phyloP scores from a whole-genome alignment of 2,113 vertebrate genomes.

The Bothrops jararaca region DNA sequence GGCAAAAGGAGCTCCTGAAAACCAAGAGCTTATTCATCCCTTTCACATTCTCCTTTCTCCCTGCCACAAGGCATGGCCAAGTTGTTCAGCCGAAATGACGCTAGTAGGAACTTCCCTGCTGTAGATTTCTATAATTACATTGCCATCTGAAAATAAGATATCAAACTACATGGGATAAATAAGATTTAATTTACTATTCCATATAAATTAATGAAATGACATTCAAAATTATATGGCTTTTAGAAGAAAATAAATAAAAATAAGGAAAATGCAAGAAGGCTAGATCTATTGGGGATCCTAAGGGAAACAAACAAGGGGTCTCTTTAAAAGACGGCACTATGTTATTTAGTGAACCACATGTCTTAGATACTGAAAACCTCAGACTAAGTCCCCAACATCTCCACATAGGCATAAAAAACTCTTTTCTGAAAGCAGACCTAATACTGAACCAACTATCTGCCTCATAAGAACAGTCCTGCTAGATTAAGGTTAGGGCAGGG shows the following conservation, averaged over 20 bases:
- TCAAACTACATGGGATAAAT: not conserved
- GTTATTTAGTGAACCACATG: not conserved
- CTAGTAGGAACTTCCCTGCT: not conserved
- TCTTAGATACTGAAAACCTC: not conserved
- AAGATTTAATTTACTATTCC: not conserved
- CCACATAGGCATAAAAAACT: not conserved
- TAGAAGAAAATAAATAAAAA: not conserved
- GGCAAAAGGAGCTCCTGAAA: conserved; percentile 1
- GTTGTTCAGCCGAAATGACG: not conserved
- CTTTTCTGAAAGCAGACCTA: not conserved
- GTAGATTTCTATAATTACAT: not conserved
- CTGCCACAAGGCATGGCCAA: not conserved
- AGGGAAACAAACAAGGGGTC: not conserved
- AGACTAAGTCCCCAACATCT: not conserved
- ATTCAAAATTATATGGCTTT: not conserved
- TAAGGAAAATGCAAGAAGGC: not conserved
- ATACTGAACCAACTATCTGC: not conserved
- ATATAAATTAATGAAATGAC: not conserved
- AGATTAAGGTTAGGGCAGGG: not conserved
- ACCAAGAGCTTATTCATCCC: conserved; percentile 31
- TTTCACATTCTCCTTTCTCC: conserved; percentile 2
- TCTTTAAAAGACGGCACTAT: not conserved
- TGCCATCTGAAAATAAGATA: not conserved
- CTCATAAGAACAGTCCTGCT: not conserved
- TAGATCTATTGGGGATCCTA: not conserved